A percentile compares a stretch with the other conserved stretches of the same genome.
These are phyloP conservation scores for Aythya baeri DNA, from an alignment of 2,113 vertebrate species.

Conservation along the genomic window DNA sequence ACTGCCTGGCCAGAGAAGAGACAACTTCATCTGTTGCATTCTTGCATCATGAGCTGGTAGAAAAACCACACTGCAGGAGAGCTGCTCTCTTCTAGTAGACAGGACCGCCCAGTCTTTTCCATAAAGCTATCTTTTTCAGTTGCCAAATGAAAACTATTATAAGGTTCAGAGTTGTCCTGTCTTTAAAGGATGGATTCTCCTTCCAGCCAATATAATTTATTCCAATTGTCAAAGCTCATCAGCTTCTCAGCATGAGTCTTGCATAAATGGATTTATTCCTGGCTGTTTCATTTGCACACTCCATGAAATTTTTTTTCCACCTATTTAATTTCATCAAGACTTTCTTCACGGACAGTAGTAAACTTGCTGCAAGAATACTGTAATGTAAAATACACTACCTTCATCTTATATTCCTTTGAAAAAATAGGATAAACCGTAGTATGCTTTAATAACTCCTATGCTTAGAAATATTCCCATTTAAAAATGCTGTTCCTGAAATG, in stretches of 20 bases:
- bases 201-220: constrained; percentile 61
- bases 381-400: constrained; percentile 1
- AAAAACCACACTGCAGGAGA: not conserved
- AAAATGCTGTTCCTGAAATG: constrained; percentile 9
- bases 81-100: too few relatives aligned
- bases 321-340: constrained; percentile 60
- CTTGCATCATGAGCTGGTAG: not conserved
- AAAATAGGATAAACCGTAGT: not conserved
- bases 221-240: constrained; percentile 65
- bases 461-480: not conserved
- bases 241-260: constrained; percentile 36
- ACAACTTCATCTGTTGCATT: not conserved
- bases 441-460: not conserved
- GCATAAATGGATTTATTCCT: constrained; percentile 64
- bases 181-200: constrained; percentile 27
- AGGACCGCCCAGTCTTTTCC: not conserved
- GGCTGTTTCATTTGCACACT: constrained; percentile 44
- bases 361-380: not conserved
- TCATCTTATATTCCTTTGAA: not conserved
- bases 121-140: not conserved
- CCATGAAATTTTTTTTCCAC: constrained; percentile 38
- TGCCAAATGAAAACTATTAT: not conserved
- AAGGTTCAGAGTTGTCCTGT: not conserved
- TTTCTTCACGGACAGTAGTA: constrained; percentile 25
- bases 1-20: not conserved